Percentiles rank a stretch among this genome's conserved stretches.
phyloP scores from a whole-genome alignment of 2,113 vertebrate species.

The Amazona vittata region DNA sequence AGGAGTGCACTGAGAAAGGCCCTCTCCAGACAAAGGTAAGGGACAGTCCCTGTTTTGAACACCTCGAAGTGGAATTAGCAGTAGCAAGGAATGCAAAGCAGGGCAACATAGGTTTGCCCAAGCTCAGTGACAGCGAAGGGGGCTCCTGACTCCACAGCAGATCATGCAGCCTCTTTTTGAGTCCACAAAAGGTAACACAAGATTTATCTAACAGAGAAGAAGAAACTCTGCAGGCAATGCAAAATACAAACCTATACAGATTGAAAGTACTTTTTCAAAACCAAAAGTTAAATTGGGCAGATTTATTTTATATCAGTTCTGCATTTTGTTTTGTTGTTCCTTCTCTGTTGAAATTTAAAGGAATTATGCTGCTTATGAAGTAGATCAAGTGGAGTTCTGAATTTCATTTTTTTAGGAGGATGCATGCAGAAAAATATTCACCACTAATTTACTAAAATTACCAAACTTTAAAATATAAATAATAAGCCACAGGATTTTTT shows the following conservation, averaged over 20 bases:
- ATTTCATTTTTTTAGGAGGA: not conserved
- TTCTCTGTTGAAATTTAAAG: not conserved
- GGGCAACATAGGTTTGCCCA: not conserved
- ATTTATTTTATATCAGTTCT: not conserved
- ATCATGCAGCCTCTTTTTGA: not conserved
- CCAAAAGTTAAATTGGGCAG: not conserved
- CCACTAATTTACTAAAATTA: not conserved
- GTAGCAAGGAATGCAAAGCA: not conserved
- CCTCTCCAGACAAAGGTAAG: not conserved
- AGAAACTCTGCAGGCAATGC: not conserved
- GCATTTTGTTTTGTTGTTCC: not conserved
- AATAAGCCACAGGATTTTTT: not conserved
- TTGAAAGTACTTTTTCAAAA: not conserved
- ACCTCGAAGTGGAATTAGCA: fast-evolving
- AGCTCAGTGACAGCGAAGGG: not conserved
- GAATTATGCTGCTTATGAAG: not conserved
- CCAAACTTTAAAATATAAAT: not conserved
- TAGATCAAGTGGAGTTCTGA: not conserved
- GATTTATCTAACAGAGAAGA: not conserved
- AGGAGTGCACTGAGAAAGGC: not conserved
- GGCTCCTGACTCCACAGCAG: not conserved
- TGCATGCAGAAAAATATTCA: not conserved
- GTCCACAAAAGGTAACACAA: not conserved
- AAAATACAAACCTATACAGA: not conserved
- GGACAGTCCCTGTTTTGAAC: not conserved